Evolutionary conservation across 2,113 vertebrate genomes (phyloP), one percentile per base, ranked within the genome.

Genomic region (Corydoras maculifer): DNA sequence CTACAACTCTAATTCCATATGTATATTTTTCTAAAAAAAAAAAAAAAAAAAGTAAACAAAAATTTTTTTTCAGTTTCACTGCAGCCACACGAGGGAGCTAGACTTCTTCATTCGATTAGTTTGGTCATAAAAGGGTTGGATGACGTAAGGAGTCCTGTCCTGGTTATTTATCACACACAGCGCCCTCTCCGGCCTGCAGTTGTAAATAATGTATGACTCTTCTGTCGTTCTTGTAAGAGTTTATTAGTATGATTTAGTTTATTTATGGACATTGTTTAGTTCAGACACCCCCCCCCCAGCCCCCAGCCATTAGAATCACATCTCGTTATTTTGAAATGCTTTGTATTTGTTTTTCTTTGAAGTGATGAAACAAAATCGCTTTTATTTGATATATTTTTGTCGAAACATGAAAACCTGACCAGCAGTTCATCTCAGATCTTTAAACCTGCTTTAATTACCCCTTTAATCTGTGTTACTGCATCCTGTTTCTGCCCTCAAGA

Each of bases 11-110:
- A 66, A 51, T 65, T 61, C 35, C 65, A 72, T 79, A 31, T 49
- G 66, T 73, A 75, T 84, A 80, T 82, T 79, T 84, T 81, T 82
- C 35, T 77, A 80, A 32, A 70, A 74, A 74, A 64, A 74, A 63
- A 55, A 12, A 65, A 25, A 63, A 55, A 12, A 65, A 57, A 58
- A 75, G 25, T 5, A 76, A 53, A 8, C 69, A 51, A 51, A 5
- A 11, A n/a, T n/a, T n/a, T n/a, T n/a, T n/a, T n/a, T 61, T 54
- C 4, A 14, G 51, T 62, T 62, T 62, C 51, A 11, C 12, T 25
- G 14, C 53, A 70, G 67, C 58, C 66, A 35, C 15, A 30, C 66
- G n/a, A 74, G 65, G 53, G 15, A 49, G 62, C 72, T 51, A 29
- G 15, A 49, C 54, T 61, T 48, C 48, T 63, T 11, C 48, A 31